Conservation (phyloP, 2,888 invertebrate genomes). For the Diaphora mendica region DNA sequence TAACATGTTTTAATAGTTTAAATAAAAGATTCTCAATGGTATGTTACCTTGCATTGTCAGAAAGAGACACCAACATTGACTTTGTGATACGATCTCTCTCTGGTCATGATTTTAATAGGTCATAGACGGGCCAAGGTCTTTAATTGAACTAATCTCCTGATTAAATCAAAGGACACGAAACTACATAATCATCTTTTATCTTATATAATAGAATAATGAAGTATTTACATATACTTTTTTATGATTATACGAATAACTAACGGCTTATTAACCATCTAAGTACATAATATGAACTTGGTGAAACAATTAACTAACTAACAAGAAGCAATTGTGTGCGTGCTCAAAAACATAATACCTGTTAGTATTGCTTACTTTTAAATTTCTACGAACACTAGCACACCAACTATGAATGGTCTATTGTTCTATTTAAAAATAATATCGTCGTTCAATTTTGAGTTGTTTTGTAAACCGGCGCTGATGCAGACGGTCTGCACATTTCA, state of each 20-base stretch:
- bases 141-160: constrained; percentile 2
- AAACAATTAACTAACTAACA: not conserved
- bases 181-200: constrained; percentile 6
- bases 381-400: constrained; percentile 14
- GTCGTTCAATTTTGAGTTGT: not conserved
- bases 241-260: not conserved
- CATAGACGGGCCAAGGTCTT: constrained; percentile 14
- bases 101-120: not conserved
- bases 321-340: constrained; percentile 9
- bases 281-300: not conserved
- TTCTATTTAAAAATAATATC: constrained; percentile 15
- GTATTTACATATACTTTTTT: constrained; percentile 10
- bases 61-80: constrained; percentile 6
- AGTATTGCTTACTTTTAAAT: constrained; percentile 14
- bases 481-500: not conserved
- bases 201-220: not conserved
- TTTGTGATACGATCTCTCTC: not conserved
- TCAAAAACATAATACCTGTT: constrained; percentile 15
- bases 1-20: constrained; percentile 16
- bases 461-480: constrained; percentile 3
- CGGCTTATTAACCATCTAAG: not conserved
- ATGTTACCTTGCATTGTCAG: constrained; percentile 5
- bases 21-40: constrained; percentile 21
- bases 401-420: constrained; percentile 11
- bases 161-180: constrained; percentile 16